These are phyloP conservation scores for Eidolon dupreanum DNA, from an alignment of 2,797 vertebrate species.

Conservation along the genomic window DNA sequence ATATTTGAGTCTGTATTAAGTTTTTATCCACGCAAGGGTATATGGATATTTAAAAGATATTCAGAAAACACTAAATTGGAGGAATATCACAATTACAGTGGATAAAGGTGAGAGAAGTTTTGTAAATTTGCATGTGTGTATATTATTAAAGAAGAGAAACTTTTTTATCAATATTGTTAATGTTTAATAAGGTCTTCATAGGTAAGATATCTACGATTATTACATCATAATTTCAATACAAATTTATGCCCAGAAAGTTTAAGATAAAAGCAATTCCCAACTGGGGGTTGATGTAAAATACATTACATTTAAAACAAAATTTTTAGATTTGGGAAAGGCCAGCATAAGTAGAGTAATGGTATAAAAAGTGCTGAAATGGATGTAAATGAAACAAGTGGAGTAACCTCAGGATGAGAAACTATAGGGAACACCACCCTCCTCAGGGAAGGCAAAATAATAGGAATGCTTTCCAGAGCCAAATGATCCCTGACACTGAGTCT, in stretches of 20 bases:
- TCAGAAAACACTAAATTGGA: neutral
- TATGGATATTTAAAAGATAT: neutral
- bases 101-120: neutral
- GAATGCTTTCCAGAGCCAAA: too few relatives aligned
- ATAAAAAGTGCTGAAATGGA: neutral
- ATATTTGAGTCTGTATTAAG: neutral
- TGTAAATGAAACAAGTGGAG: neutral
- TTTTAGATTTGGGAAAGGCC: neutral
- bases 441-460: neutral
- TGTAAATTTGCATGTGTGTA: neutral
- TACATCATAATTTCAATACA: neutral
- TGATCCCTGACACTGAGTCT: fast-evolving
- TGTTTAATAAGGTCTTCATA: neutral
- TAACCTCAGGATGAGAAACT: neutral
- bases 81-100: neutral
- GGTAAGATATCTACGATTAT: neutral
- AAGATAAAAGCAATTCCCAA: neutral
- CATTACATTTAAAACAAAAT: neutral
- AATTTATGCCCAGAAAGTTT: neutral
- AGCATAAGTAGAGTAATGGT: neutral
- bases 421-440: neutral
- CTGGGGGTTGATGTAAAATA: neutral
- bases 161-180: neutral
- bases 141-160: neutral
- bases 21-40: neutral